A percentile compares a stretch with the other conserved stretches of the same genome.
phyloP scores from a whole-genome alignment of 2,797 vertebrate species.

The Bovichtus variegatus region DNA sequence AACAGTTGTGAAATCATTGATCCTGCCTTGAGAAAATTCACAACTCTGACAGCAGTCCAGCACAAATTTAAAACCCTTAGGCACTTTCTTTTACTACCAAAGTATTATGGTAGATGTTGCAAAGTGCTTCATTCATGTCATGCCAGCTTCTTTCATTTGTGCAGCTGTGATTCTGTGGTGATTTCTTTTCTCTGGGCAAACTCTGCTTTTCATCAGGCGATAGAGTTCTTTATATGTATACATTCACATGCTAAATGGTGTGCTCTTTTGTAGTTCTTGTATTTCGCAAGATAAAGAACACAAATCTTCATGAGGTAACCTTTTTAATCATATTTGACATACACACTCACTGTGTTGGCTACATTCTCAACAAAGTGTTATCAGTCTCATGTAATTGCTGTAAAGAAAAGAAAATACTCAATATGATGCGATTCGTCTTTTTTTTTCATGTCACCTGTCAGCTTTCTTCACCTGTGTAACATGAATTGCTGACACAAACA shows the following conservation, averaged over 20 bases:
- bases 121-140: slow-evolving; percentile 5
- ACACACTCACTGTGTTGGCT: neutral
- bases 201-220: neutral
- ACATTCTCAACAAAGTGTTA: neutral
- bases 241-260: neutral
- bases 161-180: neutral
- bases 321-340: neutral
- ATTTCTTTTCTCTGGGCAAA: neutral
- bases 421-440: neutral
- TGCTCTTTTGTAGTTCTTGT: neutral
- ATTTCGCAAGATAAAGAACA: neutral
- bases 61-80: neutral
- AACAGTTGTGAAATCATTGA: slow-evolving; percentile 12
- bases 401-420: neutral
- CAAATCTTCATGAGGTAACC: neutral
- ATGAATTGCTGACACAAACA: neutral
- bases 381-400: neutral
- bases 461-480: neutral
- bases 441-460: neutral
- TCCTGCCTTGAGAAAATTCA: slow-evolving; percentile 1
- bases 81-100: neutral
- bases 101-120: neutral
- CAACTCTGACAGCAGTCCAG: slow-evolving; percentile 18
- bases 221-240: neutral
- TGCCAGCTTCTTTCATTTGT: neutral